Conservation (phyloP, 2,888 invertebrate species). For the Deilephila porcellus region DNA sequence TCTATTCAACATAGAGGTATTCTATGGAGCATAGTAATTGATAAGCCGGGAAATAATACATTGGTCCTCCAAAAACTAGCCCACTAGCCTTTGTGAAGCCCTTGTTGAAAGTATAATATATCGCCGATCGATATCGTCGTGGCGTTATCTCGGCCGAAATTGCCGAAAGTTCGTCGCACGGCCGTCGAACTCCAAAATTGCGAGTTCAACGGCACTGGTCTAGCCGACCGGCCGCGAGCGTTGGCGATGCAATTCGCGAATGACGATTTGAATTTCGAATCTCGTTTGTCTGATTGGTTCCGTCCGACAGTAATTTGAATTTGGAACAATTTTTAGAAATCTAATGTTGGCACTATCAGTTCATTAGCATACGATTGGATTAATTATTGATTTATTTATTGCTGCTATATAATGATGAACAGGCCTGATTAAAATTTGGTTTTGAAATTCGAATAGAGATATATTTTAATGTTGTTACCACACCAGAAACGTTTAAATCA, state of each 20-base stretch:
- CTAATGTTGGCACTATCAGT: constrained; percentile 17
- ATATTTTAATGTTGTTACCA: background rate
- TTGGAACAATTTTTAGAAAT: constrained; percentile 23
- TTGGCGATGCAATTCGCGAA: constrained; percentile 33
- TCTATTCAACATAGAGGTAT: too few species aligned
- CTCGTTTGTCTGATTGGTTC: constrained; percentile 30
- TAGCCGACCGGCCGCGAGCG: constrained; percentile 29
- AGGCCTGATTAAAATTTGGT: background rate
- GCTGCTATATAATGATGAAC: background rate
- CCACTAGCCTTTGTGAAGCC: background rate
- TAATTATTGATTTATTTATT: constrained; percentile 18
- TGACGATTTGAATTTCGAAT: constrained; percentile 30
- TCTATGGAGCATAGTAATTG: too few species aligned
- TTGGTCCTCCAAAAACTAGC: background rate
- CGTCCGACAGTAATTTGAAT: constrained; percentile 25
- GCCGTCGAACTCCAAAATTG: constrained; percentile 55
- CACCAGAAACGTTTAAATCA: background rate
- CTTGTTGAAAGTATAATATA: constrained; percentile 46
- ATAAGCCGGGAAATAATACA: background rate
- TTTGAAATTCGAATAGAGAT: background rate
- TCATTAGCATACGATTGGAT: background rate
- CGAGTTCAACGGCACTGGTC: constrained; percentile 54
- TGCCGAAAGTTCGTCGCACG: constrained; percentile 53
- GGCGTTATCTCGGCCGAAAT: constrained; percentile 46
- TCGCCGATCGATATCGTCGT: constrained; percentile 51